These are phyloP conservation scores for Drosophila flavopinicola DNA, from an alignment of 2,888 invertebrate species.

Conservation along the genomic window DNA sequence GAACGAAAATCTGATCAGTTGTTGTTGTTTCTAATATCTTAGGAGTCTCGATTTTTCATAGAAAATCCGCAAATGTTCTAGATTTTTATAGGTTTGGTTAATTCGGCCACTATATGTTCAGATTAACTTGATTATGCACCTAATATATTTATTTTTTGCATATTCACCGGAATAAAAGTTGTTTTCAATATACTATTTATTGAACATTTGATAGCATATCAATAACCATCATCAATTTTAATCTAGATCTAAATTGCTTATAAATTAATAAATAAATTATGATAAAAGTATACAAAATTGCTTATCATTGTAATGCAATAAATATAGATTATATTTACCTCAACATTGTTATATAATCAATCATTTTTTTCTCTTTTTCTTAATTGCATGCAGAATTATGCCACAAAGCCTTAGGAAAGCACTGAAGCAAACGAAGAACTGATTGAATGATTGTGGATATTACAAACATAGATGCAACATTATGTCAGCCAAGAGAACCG, in stretches of 20 bases:
- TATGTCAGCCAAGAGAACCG: constrained; percentile 71
- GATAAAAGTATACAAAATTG: neutral
- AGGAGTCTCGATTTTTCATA: too few species aligned
- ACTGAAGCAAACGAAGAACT: constrained; percentile 27
- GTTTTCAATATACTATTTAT: neutral
- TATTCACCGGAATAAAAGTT: too few species aligned
- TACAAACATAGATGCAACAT: constrained; percentile 65
- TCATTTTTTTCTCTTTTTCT: neutral
- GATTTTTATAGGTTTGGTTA: too few species aligned
- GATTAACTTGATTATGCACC: too few species aligned
- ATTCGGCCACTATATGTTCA: too few species aligned
- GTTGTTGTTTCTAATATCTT: too few species aligned
- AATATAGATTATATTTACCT: neutral
- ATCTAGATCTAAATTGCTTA: too few species aligned
- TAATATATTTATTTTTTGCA: too few species aligned
- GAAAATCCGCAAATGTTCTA: too few species aligned
- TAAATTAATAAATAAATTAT: neutral
- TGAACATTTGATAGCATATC: neutral
- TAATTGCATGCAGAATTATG: constrained; percentile 46
- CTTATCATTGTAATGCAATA: neutral
- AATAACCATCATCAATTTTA: too few species aligned
- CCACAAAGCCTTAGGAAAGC: constrained; percentile 29
- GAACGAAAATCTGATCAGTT: too few species aligned
- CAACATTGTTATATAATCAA: neutral
- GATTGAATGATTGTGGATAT: constrained; percentile 51